A percentile compares a stretch with the other conserved stretches of the same genome.
These are phyloP conservation scores for Drosophila tsacasi DNA, from an alignment of 1,140 invertebrate species.

Conservation along the genomic window DNA sequence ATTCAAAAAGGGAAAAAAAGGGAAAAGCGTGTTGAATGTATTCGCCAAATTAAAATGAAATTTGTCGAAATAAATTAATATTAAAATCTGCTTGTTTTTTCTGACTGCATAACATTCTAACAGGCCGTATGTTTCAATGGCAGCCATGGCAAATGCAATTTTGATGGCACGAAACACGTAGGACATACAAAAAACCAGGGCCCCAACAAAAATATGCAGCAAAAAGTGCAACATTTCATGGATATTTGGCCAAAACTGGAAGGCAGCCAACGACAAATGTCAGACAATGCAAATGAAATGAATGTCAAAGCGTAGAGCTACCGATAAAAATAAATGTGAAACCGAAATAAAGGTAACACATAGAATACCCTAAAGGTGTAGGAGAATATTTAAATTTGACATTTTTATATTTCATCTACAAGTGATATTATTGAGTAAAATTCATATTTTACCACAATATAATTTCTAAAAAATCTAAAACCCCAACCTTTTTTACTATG, in stretches of 20 bases:
- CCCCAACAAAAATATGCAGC: neutral
- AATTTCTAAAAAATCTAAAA: too few species aligned
- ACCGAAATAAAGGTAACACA: conserved; percentile 6
- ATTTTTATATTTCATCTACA: neutral
- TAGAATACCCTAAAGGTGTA: neutral
- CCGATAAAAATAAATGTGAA: conserved; percentile 20
- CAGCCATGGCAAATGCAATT: conserved; percentile 38
- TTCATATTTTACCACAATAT: too few species aligned
- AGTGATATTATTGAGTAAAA: neutral
- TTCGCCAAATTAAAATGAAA: conserved; percentile 58
- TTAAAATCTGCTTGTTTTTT: conserved; percentile 25
- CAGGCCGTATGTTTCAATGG: conserved; percentile 35
- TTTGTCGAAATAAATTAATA: conserved; percentile 47
- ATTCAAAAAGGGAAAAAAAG: conserved; percentile 32
- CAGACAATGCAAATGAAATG: conserved; percentile 57
- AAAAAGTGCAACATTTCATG: conserved; percentile 26
- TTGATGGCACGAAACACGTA: conserved; percentile 45
- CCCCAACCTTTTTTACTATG: too few species aligned
- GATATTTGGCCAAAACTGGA: conserved; percentile 59
- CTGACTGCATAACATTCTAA: conserved; percentile 13
- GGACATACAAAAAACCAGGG: conserved; percentile 23
- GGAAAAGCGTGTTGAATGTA: conserved; percentile 45
- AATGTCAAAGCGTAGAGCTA: conserved; percentile 46
- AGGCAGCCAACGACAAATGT: conserved; percentile 52
- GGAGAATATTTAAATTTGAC: neutral